Evolutionary conservation across 2,888 invertebrate species (phyloP).

Genomic region (Tetranychus truncatus): DNA sequence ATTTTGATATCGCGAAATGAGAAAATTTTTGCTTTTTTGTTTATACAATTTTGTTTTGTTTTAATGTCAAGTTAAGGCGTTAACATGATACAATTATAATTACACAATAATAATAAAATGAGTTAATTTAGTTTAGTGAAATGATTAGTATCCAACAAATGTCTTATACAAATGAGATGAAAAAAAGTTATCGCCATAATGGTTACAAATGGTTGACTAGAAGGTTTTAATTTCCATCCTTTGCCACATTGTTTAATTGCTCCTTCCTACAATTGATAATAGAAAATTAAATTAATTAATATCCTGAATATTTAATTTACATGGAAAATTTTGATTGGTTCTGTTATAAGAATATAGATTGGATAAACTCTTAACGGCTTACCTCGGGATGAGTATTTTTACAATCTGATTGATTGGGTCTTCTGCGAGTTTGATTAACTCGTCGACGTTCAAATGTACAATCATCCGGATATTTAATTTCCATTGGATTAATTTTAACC

Average conservation of each 20-base stretch:
- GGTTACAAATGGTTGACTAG: constrained; percentile 7
- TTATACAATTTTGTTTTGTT: not conserved
- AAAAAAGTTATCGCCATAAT: constrained; percentile 7
- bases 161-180: constrained; percentile 9
- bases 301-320: not conserved
- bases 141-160: constrained; percentile 4
- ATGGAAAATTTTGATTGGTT: too few relatives aligned
- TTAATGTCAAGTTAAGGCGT: not conserved
- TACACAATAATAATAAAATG: not conserved
- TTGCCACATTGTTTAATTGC: constrained; percentile 15
- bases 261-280: constrained; percentile 4
- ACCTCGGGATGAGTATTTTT: constrained; percentile 28
- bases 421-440: constrained; percentile 25
- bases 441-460: constrained; percentile 16
- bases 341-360: too few relatives aligned
- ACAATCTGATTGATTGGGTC: constrained; percentile 20
- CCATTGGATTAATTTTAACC: constrained; percentile 25
- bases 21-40: not conserved
- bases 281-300: constrained; percentile 5
- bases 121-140: not conserved
- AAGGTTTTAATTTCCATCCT: constrained; percentile 2
- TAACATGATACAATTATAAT: not conserved
- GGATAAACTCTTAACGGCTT: constrained; percentile 2
- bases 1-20: too few relatives aligned
- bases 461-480: constrained; percentile 22